These are phyloP conservation scores for Pseudorhombus dupliciocellatus DNA, from an alignment of 2,113 vertebrate species.

Conservation along the genomic window DNA sequence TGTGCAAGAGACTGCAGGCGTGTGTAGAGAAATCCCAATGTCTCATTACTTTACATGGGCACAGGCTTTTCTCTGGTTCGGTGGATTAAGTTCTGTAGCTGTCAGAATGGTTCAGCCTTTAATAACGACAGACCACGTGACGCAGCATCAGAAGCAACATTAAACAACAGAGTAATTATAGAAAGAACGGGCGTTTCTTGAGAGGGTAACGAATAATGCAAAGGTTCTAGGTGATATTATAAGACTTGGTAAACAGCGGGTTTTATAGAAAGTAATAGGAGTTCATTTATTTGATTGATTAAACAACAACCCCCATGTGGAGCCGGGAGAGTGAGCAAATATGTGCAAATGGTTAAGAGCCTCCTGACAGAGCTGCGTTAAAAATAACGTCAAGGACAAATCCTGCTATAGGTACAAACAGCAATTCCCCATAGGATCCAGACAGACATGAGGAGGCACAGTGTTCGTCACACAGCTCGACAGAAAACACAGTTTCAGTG, in stretches of 20 bases:
- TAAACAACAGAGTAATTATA: neutral
- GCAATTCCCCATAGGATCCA: neutral
- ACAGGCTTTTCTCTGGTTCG: neutral
- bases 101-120: conserved; percentile 5
- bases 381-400: neutral
- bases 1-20: neutral
- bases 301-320: neutral
- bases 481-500: conserved; percentile 11
- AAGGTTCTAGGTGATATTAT: neutral
- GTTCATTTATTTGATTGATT: neutral
- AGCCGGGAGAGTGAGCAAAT: neutral
- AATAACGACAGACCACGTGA: no score
- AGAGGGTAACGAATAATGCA: neutral
- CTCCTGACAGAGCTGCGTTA: neutral
- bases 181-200: neutral
- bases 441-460: conserved; percentile 1
- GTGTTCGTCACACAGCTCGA: neutral
- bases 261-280: neutral
- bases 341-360: neutral
- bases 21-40: neutral
- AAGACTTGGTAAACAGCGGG: neutral
- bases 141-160: neutral
- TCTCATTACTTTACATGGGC: neutral
- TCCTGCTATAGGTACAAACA: neutral
- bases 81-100: neutral